Percentiles rank a stretch among this genome's conserved stretches.
These are phyloP conservation scores for Ptychodera flava DNA, from an alignment of 35 echinoderm and acorn worm genomes.

Conservation along the genomic window DNA sequence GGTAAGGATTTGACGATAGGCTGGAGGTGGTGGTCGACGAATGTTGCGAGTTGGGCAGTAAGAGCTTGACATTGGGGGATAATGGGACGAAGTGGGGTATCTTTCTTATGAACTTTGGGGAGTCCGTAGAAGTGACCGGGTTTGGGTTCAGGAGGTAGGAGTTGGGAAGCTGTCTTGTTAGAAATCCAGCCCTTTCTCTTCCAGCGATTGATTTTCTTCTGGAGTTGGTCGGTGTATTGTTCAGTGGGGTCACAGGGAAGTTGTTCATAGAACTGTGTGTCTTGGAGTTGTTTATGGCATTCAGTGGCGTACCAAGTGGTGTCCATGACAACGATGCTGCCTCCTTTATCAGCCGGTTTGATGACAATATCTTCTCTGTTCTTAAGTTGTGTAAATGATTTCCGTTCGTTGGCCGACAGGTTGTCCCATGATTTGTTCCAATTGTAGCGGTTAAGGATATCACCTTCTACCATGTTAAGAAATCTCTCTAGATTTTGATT, in stretches of 20 bases:
- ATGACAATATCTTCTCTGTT: constrained; percentile 10
- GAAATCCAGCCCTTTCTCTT: background rate
- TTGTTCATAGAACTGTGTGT: constrained; percentile 1
- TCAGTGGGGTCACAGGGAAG: background rate
- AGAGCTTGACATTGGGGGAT: too few relatives aligned
- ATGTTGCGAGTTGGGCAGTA: too few relatives aligned
- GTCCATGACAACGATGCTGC: background rate
- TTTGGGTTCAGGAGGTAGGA: constrained; percentile 6
- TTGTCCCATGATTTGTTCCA: background rate
- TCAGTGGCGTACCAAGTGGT: background rate
- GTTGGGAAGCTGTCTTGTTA: background rate
- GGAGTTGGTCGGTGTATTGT: background rate
- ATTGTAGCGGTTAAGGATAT: background rate
- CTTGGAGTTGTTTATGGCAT: background rate
- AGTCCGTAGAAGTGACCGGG: constrained; percentile 18
- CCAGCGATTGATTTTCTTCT: background rate
- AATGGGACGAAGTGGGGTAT: too few relatives aligned
- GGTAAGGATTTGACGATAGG: too few relatives aligned
- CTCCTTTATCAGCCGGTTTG: constrained; percentile 15
- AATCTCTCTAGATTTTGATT: background rate
- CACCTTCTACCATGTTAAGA: background rate
- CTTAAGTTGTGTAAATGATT: background rate
- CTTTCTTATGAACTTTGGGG: constrained; percentile 22
- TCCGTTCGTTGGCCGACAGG: background rate
- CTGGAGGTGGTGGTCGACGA: too few relatives aligned